Conservation (phyloP, 2,888 invertebrate genomes). For the Erannis defoliaria region DNA sequence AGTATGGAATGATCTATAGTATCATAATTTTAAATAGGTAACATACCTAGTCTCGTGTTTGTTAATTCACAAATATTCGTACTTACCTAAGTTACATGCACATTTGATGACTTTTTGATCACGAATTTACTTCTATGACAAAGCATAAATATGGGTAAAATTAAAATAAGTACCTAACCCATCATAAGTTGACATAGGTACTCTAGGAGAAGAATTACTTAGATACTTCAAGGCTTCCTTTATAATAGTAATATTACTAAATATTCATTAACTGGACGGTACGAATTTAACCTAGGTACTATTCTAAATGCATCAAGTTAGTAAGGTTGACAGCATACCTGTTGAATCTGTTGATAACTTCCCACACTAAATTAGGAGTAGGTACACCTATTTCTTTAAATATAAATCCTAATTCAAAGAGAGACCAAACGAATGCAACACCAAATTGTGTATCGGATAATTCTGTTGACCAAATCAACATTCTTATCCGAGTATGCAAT, state of each 20-base stretch:
- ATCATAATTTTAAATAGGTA: not conserved
- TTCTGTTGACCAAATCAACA: no score
- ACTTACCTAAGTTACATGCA: not conserved
- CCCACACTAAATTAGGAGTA: no score
- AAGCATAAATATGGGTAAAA: no score
- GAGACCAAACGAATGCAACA: not conserved
- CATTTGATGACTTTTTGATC: not conserved
- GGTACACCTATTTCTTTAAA: not conserved
- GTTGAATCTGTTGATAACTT: not conserved
- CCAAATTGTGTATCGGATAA: no score
- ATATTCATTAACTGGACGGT: no score
- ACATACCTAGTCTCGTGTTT: not conserved
- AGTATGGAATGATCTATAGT: not conserved
- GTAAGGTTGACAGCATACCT: conserved; percentile 17
- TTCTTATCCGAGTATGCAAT: not conserved
- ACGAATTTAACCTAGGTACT: not conserved
- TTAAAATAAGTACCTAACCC: no score
- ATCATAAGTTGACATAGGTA: no score
- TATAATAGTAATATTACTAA: no score
- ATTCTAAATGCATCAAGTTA: conserved; percentile 18
- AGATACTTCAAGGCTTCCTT: no score
- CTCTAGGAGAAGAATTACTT: no score
- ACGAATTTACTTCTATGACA: not conserved
- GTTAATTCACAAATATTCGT: conserved; percentile 1
- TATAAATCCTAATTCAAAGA: not conserved